Evolutionary conservation across 2,113 vertebrate genomes (phyloP), one percentile per base, ranked within the genome.

Genomic region (Xenopus borealis): DNA sequence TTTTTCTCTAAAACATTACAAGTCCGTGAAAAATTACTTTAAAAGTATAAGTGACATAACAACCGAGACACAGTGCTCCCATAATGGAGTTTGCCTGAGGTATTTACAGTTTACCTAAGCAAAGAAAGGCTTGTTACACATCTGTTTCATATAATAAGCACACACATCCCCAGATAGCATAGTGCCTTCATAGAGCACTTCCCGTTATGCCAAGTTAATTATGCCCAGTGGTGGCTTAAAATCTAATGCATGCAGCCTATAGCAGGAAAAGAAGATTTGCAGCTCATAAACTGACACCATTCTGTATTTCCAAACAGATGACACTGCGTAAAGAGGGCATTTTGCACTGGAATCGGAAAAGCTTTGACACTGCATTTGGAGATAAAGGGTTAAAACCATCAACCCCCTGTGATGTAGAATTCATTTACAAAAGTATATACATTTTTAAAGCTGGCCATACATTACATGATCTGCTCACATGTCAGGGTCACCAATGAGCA

Each of bases 221-320:
- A 67, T 75, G 72, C 72, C 72, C 72, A 75, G 72, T 50, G 72
- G 72, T 75, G 58, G 30, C 72, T 75, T 75, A 62, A 75, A 75
- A 62, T 69, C 17, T 53, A 75, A 75, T 74, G 66, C 61, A 69
- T 69, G 57, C 66, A 69, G 66, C 27, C 57, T 75, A 69, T 69
- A 69, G 46, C 66, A 69, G 72, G 58, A 75, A 75, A 68, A 62
- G 52, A 75, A 75, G 57, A 75, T 75, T 75, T 75, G 46, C 72
- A 75, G 72, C 72, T 75, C 72, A 53, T 75, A 75, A 75, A 75
- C 55, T 75, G 65, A 69, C 72, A 69, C 72, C 30, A 69, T 44
- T 17, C 45, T 16, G 57, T n/a, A 62, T 16, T 67, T 66, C 40
- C 52, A 69, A 69, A 62, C 66, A 62, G 58, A 62, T 53, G 58